Conservation (phyloP, 2,888 invertebrate genomes). For the Timandra comae region DNA sequence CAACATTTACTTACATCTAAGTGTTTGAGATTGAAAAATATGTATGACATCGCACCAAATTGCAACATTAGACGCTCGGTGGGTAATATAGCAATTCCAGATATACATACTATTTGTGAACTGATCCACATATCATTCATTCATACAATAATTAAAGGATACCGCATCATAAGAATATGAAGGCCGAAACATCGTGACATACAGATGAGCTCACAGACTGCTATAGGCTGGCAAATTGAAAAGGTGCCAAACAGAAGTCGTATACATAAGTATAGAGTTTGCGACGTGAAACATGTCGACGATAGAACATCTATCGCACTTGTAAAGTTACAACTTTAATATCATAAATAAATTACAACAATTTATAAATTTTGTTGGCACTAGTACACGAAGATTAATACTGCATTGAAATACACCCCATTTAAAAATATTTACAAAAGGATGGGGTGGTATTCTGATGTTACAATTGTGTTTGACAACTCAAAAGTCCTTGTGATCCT, state of each 20-base stretch:
- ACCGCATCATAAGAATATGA: constrained; percentile 25
- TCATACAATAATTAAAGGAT: constrained; percentile 30
- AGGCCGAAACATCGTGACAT: constrained; percentile 20
- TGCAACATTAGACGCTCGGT: constrained; percentile 39
- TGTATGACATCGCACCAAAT: constrained; percentile 11
- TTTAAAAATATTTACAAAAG: no score
- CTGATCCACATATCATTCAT: constrained; percentile 34
- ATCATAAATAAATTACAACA: no score
- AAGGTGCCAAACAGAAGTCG: constrained; percentile 12
- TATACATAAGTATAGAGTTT: constrained; percentile 2
- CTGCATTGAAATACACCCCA: no score
- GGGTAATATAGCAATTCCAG: constrained; percentile 53
- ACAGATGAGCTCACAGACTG: constrained; percentile 43
- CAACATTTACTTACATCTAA: neutral
- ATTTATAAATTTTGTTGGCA: no score
- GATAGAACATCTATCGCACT: no score
- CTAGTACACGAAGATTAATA: no score
- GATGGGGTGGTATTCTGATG: no score
- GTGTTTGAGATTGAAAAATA: constrained; percentile 1
- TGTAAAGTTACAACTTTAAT: no score
- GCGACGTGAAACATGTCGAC: no score
- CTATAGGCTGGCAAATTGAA: constrained; percentile 12
- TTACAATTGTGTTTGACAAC: no score
- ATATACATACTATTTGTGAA: constrained; percentile 34
- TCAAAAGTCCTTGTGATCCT: no score